Evolutionary conservation across 2,113 vertebrate genomes (phyloP).

Genomic region (Vidua chalybeata): DNA sequence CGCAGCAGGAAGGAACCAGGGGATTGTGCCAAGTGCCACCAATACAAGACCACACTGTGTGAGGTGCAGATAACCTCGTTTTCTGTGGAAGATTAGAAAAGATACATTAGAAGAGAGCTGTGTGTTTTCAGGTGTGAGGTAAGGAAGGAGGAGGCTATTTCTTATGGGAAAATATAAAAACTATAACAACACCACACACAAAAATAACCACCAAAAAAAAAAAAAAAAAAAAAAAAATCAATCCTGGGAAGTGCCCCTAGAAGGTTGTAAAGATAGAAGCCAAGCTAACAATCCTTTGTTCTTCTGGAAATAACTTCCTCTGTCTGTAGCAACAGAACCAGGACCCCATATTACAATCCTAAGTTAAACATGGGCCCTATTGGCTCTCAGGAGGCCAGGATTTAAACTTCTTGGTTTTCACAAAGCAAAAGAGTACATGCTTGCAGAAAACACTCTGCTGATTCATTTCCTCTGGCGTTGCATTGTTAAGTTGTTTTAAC

Average conservation of each 20-base stretch:
- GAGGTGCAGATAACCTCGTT: background rate
- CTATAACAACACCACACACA: background rate
- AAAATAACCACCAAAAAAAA: background rate
- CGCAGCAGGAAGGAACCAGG: background rate
- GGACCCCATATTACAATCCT: background rate
- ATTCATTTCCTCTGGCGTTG: constrained; percentile 57
- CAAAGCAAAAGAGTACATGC: background rate
- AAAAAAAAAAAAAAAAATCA: background rate
- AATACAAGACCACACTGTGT: background rate
- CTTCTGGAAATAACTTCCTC: constrained; percentile 4
- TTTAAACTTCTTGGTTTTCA: constrained; percentile 19
- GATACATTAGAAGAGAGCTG: background rate
- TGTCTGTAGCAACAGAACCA: background rate
- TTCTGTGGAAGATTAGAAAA: background rate
- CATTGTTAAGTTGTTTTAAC: constrained; percentile 26
- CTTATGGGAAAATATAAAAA: rapidly evolving
- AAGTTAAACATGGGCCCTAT: background rate
- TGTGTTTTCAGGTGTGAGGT: background rate
- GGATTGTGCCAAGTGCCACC: background rate
- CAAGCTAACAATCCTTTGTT: background rate
- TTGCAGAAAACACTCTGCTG: constrained; percentile 11
- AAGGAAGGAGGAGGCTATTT: background rate
- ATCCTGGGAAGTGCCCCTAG: background rate
- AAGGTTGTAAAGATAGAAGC: background rate
- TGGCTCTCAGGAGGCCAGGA: background rate